Conservation (phyloP, 2,888 invertebrate species). For the Entomobrya proxima region DNA sequence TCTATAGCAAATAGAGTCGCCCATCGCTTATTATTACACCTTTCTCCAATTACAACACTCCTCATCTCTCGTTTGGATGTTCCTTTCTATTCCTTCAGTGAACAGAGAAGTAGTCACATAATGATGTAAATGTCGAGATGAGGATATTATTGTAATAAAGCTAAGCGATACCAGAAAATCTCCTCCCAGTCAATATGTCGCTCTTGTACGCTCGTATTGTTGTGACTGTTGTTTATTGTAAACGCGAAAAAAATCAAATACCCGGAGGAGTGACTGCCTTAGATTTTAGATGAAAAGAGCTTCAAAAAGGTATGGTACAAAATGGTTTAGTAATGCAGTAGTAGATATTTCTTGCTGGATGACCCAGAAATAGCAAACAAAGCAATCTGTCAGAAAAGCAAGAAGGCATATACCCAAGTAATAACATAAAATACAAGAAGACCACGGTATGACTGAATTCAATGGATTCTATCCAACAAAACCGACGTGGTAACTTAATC, state of each 20-base stretch:
- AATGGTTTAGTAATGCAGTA: not conserved
- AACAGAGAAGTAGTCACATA: not conserved
- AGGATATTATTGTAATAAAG: constrained; percentile 8
- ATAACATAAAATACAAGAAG: not conserved
- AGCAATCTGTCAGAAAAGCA: not conserved
- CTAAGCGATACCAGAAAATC: constrained; percentile 1
- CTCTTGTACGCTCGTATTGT: constrained; percentile 8
- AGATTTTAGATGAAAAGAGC: not conserved
- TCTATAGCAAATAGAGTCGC: constrained; percentile 26
- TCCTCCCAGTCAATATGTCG: constrained; percentile 61
- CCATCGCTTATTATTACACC: constrained; percentile 51
- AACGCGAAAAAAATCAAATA: not conserved
- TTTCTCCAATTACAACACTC: constrained; percentile 67
- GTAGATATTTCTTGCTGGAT: not conserved
- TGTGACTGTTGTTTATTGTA: constrained; percentile 4
- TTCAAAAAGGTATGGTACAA: not conserved
- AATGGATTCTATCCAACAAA: too few species aligned
- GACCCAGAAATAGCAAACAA: constrained; percentile 35
- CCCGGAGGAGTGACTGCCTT: not conserved
- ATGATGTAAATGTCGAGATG: not conserved
- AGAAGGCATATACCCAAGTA: not conserved
- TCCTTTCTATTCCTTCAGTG: not conserved
- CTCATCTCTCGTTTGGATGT: constrained; percentile 33
- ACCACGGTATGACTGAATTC: not conserved
- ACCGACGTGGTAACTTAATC: too few species aligned